These are phyloP conservation scores for Clunio marinus DNA, from an alignment of 2,888 invertebrate genomes.

Conservation along the genomic window DNA sequence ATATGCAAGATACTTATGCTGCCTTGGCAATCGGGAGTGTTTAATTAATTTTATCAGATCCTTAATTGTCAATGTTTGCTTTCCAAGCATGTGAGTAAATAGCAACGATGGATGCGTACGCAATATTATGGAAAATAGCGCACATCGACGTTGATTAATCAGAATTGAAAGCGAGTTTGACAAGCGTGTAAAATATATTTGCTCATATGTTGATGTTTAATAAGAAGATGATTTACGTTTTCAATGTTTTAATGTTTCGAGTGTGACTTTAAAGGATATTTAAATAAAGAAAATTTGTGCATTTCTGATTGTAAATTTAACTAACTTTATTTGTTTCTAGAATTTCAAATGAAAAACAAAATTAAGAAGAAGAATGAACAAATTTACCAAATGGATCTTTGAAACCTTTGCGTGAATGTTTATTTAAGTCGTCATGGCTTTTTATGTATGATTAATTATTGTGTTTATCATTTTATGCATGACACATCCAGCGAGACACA, in stretches of 20 bases:
- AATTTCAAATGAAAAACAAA: too few relatives aligned
- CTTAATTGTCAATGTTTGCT: slow-evolving; percentile 39
- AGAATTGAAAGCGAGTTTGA: not conserved
- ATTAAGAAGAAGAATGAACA: too few relatives aligned
- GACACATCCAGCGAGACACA: too few relatives aligned
- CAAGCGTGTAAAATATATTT: slow-evolving; percentile 12
- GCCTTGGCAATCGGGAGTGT: slow-evolving; percentile 19
- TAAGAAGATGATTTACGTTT: not conserved
- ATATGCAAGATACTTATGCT: not conserved
- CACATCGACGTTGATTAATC: slow-evolving; percentile 22
- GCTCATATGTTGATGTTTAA: not conserved
- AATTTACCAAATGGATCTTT: too few relatives aligned
- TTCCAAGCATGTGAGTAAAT: slow-evolving; percentile 15
- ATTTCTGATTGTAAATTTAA: too few relatives aligned
- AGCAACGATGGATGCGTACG: not conserved
- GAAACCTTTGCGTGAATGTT: too few relatives aligned
- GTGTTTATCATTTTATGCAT: too few relatives aligned
- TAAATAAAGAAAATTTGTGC: too few relatives aligned
- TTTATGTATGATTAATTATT: too few relatives aligned
- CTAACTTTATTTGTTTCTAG: too few relatives aligned
- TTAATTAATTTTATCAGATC: slow-evolving; percentile 38
- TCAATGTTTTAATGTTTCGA: not conserved
- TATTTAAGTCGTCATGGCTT: too few relatives aligned
- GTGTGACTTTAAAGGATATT: too few relatives aligned
- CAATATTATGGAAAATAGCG: not conserved